Evolutionary conservation across 2,113 vertebrate species (phyloP).

Genomic region (Phalacrocorax carbo): DNA sequence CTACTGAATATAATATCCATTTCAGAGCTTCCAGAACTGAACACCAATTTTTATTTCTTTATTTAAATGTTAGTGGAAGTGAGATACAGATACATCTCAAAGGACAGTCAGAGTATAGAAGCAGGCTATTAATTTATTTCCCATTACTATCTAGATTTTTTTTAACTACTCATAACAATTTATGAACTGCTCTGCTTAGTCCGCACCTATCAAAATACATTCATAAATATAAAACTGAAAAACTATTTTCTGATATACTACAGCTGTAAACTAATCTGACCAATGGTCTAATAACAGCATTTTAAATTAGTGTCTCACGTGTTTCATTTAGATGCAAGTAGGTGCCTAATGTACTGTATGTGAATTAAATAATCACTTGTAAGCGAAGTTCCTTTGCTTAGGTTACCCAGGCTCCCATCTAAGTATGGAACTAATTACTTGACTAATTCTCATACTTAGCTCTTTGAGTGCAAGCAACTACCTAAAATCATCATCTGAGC

Average conservation of each 20-base stretch:
- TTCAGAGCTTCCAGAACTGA: conserved; percentile 8
- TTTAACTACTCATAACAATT: not conserved
- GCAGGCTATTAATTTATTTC: conserved; percentile 50
- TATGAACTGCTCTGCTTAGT: conserved; percentile 31
- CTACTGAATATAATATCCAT: conserved; percentile 38
- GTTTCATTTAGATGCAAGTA: conserved; percentile 24
- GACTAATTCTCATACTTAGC: not conserved
- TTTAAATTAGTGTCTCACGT: conserved; percentile 17
- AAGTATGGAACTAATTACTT: not conserved
- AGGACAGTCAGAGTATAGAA: conserved; percentile 40
- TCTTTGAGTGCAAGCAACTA: not conserved
- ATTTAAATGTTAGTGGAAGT: conserved; percentile 39
- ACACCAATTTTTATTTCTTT: conserved; percentile 23
- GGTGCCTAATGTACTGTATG: not conserved
- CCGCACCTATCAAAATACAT: conserved; percentile 9
- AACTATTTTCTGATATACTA: conserved; percentile 2
- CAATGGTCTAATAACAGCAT: not conserved
- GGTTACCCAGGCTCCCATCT: not conserved
- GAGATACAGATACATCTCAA: conserved; percentile 51
- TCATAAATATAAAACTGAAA: conserved; percentile 21
- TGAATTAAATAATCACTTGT: not conserved
- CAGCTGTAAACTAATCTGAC: not conserved
- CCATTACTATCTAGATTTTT: conserved; percentile 34
- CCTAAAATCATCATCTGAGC: not conserved
- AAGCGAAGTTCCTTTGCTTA: not conserved